These are phyloP conservation scores for Anhinga rufa DNA, from an alignment of 2,113 vertebrate genomes.

Conservation along the genomic window DNA sequence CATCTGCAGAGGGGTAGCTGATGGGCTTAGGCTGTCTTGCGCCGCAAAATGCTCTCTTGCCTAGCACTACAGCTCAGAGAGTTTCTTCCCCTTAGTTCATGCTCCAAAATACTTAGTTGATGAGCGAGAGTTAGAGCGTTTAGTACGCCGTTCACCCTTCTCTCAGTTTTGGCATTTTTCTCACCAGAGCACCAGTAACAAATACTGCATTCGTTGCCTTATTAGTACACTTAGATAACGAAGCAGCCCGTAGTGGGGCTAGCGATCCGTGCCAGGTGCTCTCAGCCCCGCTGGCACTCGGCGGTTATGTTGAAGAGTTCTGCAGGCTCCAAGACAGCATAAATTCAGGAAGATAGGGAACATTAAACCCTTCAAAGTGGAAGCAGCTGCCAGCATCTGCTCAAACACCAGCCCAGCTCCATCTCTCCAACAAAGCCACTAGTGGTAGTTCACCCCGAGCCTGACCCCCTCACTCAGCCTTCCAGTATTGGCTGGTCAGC, in stretches of 20 bases:
- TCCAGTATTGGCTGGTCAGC: background rate
- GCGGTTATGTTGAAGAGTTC: background rate
- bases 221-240: background rate
- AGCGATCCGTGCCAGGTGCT: background rate
- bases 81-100: background rate
- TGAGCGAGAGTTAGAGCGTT: background rate
- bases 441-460: background rate
- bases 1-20: fast-evolving
- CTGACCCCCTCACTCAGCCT: background rate
- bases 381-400: constrained; percentile 46
- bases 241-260: background rate
- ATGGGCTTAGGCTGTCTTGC: background rate
- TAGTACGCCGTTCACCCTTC: background rate
- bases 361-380: background rate
- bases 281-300: background rate
- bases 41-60: fast-evolving
- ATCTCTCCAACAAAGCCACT: background rate
- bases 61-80: background rate
- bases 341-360: background rate
- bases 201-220: background rate
- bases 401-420: background rate
- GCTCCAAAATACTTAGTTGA: background rate
- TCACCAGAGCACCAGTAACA: constrained; percentile 3
- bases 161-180: constrained; percentile 2
- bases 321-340: background rate